Percentiles rank a stretch among this genome's conserved stretches.
phyloP scores from a whole-genome alignment of 1,140 invertebrate species.

The Megathymus violae region DNA sequence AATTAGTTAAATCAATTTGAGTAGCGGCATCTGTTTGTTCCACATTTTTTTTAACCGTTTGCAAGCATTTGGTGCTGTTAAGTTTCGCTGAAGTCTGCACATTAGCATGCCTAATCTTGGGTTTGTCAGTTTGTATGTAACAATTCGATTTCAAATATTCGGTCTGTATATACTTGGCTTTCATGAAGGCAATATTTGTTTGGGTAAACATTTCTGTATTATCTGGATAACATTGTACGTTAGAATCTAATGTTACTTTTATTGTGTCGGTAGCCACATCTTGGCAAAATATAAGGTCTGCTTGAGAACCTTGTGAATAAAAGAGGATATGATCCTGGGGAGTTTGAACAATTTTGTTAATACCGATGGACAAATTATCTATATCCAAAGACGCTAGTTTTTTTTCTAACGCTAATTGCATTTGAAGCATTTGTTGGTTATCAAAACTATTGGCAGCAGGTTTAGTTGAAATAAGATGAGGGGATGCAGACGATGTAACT shows the following conservation, averaged over 20 bases:
- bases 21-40: constrained; percentile 42
- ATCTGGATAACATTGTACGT: constrained; percentile 60
- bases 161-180: constrained; percentile 70
- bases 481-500: constrained; percentile 50
- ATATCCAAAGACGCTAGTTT: constrained; percentile 69
- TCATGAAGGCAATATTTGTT: constrained; percentile 65
- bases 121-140: constrained; percentile 65
- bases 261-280: constrained; percentile 72
- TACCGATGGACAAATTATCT: constrained; percentile 62
- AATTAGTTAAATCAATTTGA: constrained; percentile 37
- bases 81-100: constrained; percentile 54
- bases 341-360: constrained; percentile 68
- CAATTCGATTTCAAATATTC: constrained; percentile 47
- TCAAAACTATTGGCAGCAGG: constrained; percentile 52
- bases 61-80: constrained; percentile 47
- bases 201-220: constrained; percentile 66
- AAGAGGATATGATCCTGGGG: constrained; percentile 59
- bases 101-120: constrained; percentile 51
- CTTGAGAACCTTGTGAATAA: constrained; percentile 75
- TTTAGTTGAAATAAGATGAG: constrained; percentile 54
- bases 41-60: constrained; percentile 43
- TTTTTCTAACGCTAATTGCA: constrained; percentile 73
- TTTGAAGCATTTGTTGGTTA: constrained; percentile 69
- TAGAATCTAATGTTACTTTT: constrained; percentile 68
- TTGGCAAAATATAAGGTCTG: constrained; percentile 67